phyloP scores from a whole-genome alignment of 2,888 invertebrate genomes.

The Flabesymbios commensalis region DNA sequence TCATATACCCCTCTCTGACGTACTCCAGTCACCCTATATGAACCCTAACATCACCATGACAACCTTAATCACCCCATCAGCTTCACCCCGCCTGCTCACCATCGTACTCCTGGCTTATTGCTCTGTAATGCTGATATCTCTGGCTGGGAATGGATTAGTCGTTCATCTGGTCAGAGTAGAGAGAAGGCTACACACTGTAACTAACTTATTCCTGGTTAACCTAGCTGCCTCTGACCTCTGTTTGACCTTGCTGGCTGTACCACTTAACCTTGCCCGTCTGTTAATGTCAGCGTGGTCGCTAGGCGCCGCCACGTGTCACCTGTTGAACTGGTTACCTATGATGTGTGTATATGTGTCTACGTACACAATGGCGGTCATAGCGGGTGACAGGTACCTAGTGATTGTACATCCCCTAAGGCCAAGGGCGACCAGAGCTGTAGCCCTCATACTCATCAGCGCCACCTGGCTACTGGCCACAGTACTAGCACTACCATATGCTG shows the following conservation, averaged over 20 bases:
- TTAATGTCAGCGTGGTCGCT: slow-evolving; percentile 63
- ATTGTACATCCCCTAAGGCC: slow-evolving; percentile 61
- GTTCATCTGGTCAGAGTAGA: slow-evolving; percentile 51
- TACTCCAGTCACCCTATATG: no score
- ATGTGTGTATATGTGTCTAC: slow-evolving; percentile 62
- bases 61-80: no score
- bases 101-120: slow-evolving; percentile 20
- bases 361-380: slow-evolving; percentile 63
- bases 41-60: no score
- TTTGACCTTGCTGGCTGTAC: slow-evolving; percentile 60
- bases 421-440: slow-evolving; percentile 56
- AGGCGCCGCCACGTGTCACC: slow-evolving; percentile 60
- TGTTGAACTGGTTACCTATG: slow-evolving; percentile 62
- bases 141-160: slow-evolving; percentile 51
- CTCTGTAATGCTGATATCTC: slow-evolving; percentile 38
- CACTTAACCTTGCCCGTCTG: slow-evolving; percentile 61
- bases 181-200: slow-evolving; percentile 52
- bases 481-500: slow-evolving; percentile 61
- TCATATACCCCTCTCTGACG: no score
- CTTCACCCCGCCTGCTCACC: slow-evolving; percentile 7
- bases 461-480: slow-evolving; percentile 58
- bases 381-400: slow-evolving; percentile 61
- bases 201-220: slow-evolving; percentile 55
- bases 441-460: slow-evolving; percentile 50
- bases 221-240: slow-evolving; percentile 51